A percentile compares a stretch with the other conserved stretches of the same genome.
Conservation (phyloP, 2,113 vertebrate genomes). For the Aplodontia rufa region DNA sequence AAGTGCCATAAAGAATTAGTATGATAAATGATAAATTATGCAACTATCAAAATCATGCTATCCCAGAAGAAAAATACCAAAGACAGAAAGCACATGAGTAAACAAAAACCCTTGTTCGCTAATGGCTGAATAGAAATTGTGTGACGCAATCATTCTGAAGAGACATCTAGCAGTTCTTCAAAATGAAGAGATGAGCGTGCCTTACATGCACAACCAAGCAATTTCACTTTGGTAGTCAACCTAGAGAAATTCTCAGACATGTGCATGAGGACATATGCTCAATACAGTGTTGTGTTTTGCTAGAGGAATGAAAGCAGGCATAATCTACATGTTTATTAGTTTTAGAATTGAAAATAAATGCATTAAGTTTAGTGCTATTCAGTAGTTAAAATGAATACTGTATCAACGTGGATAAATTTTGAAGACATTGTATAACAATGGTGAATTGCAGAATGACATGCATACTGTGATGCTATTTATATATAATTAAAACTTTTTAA, state of each 20-base stretch:
- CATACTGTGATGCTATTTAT: too few species aligned
- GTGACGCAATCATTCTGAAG: neutral
- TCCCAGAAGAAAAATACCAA: neutral
- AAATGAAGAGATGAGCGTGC: neutral
- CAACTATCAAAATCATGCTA: neutral
- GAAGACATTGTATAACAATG: too few species aligned
- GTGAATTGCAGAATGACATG: too few species aligned
- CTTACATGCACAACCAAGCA: neutral
- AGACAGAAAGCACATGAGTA: neutral
- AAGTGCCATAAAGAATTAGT: neutral
- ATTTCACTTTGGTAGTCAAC: neutral
- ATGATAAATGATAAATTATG: slow-evolving; percentile 9
- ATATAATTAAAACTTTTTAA: too few species aligned
- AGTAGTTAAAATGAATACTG: too few species aligned
- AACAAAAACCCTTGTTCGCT: neutral
- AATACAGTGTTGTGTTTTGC: neutral
- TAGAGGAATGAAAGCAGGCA: neutral
- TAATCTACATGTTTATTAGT: slow-evolving; percentile 6
- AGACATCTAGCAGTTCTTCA: neutral
- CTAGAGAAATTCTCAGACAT: neutral
- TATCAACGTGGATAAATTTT: too few species aligned
- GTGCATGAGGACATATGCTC: neutral
- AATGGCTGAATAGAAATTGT: neutral
- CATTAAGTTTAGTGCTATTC: too few species aligned
- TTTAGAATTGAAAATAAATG: neutral